Evolutionary conservation across 2,113 vertebrate genomes (phyloP).

Genomic region (Delphinapterus leucas): DNA sequence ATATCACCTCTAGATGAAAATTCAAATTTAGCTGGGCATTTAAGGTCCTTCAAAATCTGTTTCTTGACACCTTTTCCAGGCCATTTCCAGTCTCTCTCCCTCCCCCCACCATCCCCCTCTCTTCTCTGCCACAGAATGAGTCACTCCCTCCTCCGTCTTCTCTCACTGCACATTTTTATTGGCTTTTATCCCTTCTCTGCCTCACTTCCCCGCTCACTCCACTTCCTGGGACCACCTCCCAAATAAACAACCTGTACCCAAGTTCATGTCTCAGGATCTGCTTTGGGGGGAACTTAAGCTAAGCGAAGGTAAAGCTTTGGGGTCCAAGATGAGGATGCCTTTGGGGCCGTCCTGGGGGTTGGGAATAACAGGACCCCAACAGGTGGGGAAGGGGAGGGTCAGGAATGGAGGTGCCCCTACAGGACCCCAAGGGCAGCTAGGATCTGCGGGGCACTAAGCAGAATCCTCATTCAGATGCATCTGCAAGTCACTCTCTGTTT

Average conservation of each 20-base stretch:
- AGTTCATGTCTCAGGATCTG: background rate
- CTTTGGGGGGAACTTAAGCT: background rate
- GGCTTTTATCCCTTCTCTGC: background rate
- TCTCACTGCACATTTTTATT: background rate
- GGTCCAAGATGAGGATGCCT: rapidly evolving
- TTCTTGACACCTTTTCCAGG: background rate
- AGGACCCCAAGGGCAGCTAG: background rate
- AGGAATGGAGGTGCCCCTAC: background rate
- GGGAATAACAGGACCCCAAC: background rate
- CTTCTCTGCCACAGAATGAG: background rate
- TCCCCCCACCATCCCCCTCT: background rate
- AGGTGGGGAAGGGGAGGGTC: background rate
- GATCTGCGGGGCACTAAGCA: background rate
- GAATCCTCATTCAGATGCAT: background rate
- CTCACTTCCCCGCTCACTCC: background rate
- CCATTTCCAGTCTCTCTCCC: background rate
- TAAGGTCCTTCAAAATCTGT: background rate
- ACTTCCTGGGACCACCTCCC: background rate
- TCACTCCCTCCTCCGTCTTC: background rate
- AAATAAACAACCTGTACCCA: background rate
- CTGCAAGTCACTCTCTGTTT: background rate
- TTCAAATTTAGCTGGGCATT: background rate
- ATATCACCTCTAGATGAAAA: background rate
- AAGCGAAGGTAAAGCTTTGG: background rate
- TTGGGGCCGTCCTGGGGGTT: rapidly evolving